phyloP scores from a whole-genome alignment of 2,797 vertebrate genomes.

The Chaetodon trifasciatus region DNA sequence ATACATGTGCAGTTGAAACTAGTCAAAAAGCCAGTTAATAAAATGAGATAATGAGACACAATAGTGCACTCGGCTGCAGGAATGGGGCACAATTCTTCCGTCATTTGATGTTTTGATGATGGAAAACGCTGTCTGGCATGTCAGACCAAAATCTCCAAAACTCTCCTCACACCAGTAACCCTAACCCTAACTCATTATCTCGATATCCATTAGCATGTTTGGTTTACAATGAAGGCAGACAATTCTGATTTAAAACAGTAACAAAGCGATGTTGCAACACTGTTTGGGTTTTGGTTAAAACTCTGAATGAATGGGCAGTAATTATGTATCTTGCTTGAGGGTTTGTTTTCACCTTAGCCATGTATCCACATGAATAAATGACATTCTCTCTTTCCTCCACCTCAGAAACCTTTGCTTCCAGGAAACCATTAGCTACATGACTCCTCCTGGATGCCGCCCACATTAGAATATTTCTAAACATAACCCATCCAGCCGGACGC shows the following conservation, averaged over 20 bases:
- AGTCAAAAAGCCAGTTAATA: neutral
- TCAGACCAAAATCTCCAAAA: neutral
- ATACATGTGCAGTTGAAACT: neutral
- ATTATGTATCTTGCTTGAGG: slow-evolving; percentile 11
- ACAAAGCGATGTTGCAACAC: neutral
- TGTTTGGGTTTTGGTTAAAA: slow-evolving; percentile 6
- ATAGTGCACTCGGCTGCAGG: neutral
- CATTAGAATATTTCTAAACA: slow-evolving; percentile 18
- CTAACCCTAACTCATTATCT: neutral
- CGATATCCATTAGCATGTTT: neutral
- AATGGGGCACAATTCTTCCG: neutral
- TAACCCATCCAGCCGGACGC: slow-evolving; percentile 9
- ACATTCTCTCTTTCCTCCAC: neutral
- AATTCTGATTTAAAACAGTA: neutral
- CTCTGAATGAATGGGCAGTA: neutral
- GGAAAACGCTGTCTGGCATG: neutral
- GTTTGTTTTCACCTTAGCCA: slow-evolving; percentile 15
- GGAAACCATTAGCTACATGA: slow-evolving; percentile 22
- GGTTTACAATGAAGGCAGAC: neutral
- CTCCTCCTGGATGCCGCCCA: slow-evolving; percentile 24
- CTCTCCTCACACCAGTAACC: neutral
- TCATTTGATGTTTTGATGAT: neutral
- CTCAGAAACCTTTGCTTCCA: slow-evolving; percentile 23
- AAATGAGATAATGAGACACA: neutral
- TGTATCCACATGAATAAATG: slow-evolving; percentile 14